A percentile compares a stretch with the other conserved stretches of the same genome.
These are phyloP conservation scores for Neoascia interrupta DNA, from an alignment of 2,888 invertebrate species.

Conservation along the genomic window DNA sequence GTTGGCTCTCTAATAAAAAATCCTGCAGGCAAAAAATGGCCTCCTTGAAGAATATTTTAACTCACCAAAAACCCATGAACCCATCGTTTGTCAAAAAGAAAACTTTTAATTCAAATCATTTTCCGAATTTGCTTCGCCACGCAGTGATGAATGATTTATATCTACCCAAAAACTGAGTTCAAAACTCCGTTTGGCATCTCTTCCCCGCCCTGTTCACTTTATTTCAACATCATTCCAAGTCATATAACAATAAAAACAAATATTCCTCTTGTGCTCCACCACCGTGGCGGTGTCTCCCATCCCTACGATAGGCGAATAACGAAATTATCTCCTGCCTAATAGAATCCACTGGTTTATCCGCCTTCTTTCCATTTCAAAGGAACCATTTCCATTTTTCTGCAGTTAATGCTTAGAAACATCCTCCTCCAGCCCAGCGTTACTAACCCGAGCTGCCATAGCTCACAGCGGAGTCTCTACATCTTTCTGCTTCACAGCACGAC, in stretches of 20 bases:
- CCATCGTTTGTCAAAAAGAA: constrained; percentile 13
- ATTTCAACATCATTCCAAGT: constrained; percentile 50
- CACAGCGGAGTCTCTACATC: constrained; percentile 60
- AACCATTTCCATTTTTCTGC: constrained; percentile 21
- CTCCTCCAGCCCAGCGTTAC: constrained; percentile 4
- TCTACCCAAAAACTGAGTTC: constrained; percentile 31
- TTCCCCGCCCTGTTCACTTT: constrained; percentile 35
- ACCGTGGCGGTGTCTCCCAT: no score
- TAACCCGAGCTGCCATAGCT: constrained; percentile 27
- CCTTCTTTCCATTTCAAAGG: constrained; percentile 51
- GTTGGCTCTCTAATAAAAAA: no score
- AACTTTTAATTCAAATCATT: constrained; percentile 17
- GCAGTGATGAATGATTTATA: constrained; percentile 34
- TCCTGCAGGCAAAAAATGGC: no score
- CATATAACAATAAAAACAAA: constrained; percentile 57
- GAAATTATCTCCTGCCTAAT: constrained; percentile 37
- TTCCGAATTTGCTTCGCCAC: constrained; percentile 9
- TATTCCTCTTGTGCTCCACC: no score
- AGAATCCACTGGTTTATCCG: constrained; percentile 31
- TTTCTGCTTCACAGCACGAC: constrained; percentile 33
- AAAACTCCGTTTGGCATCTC: constrained; percentile 24
- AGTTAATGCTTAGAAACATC: constrained; percentile 22
- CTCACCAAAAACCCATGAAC: neutral
- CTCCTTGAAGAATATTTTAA: no score
- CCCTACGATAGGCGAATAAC: constrained; percentile 19